A percentile compares a stretch with the other conserved stretches of the same genome.
Evolutionary conservation across 1,140 invertebrate species (phyloP).

Genomic region (Rhyzopertha dominica): DNA sequence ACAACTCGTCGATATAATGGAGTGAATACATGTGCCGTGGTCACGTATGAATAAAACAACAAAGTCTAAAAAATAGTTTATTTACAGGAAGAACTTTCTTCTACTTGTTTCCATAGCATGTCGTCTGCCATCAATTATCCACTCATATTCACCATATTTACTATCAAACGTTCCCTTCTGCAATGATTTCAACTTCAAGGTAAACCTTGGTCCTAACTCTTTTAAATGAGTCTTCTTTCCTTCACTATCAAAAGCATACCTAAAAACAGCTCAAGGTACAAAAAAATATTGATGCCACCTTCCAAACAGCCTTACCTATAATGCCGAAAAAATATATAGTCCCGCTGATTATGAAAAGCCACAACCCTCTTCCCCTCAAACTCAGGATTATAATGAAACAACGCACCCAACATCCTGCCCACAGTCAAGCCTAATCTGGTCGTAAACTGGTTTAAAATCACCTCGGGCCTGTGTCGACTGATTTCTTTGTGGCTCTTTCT

Average conservation of each 20-base stretch:
- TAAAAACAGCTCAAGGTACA: conserved; percentile 42
- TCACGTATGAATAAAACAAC: too few relatives aligned
- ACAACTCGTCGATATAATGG: too few relatives aligned
- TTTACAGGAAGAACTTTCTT: conserved; percentile 82
- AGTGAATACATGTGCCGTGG: too few relatives aligned
- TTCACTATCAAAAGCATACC: conserved; percentile 87
- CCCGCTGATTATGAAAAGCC: conserved; percentile 98
- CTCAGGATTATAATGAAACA: conserved; percentile 95
- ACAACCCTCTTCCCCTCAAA: conserved; percentile 89
- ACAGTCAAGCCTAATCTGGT: conserved; percentile 88
- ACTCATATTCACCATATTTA: conserved; percentile 94
- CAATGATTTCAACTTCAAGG: conserved; percentile 83
- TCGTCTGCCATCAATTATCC: conserved; percentile 86
- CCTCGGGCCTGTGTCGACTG: conserved; percentile 83
- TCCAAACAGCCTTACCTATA: conserved; percentile 65
- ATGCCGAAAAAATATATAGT: conserved; percentile 98
- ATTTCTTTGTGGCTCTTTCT: conserved; percentile 73
- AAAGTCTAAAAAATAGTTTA: conserved; percentile 6
- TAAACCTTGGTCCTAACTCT: conserved; percentile 94
- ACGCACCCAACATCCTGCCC: conserved; percentile 87
- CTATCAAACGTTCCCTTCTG: conserved; percentile 97
- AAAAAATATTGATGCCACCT: background rate
- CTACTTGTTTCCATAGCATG: conserved; percentile 89
- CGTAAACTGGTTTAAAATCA: conserved; percentile 94
- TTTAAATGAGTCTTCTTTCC: conserved; percentile 78